phyloP scores from a whole-genome alignment of 2,888 invertebrate genomes.

The Nycteola revayana region DNA sequence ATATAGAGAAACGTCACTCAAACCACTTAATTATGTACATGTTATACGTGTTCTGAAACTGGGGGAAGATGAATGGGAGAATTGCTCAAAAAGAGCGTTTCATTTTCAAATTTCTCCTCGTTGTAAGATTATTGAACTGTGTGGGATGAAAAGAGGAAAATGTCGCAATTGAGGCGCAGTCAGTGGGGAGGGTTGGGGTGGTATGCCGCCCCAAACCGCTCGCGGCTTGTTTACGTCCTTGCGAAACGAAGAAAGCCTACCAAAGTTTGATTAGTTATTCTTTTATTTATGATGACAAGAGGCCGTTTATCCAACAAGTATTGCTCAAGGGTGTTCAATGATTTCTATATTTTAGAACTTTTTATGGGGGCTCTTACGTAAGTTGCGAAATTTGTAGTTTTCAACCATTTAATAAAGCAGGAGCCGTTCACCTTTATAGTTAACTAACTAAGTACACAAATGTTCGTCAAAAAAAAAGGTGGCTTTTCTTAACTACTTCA shows the following conservation, averaged over 20 bases:
- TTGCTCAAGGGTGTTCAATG: constrained; percentile 5
- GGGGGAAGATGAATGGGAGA: no score
- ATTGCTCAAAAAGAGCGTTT: constrained; percentile 33
- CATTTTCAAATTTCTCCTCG: constrained; percentile 53
- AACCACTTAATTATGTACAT: no score
- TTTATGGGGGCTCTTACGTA: constrained; percentile 13
- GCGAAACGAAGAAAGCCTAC: constrained; percentile 55
- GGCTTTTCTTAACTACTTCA: no score
- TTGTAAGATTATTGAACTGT: constrained; percentile 64
- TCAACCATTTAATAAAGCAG: no score
- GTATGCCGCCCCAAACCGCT: constrained; percentile 38
- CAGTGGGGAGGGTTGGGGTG: constrained; percentile 19
- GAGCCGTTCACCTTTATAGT: no score
- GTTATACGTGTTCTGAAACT: no score
- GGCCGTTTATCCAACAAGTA: constrained; percentile 38
- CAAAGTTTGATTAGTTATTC: constrained; percentile 66
- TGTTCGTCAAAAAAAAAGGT: no score
- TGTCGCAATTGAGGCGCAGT: constrained; percentile 60
- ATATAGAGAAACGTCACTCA: background rate
- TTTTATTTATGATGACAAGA: constrained; percentile 55
- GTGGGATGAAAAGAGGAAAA: constrained; percentile 62
- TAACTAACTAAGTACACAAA: no score
- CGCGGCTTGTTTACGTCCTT: constrained; percentile 60
- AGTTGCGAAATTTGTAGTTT: no score
- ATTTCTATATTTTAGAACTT: constrained; percentile 17